Conservation (phyloP, 2,797 vertebrate species). For the Numenius phaeopus region DNA sequence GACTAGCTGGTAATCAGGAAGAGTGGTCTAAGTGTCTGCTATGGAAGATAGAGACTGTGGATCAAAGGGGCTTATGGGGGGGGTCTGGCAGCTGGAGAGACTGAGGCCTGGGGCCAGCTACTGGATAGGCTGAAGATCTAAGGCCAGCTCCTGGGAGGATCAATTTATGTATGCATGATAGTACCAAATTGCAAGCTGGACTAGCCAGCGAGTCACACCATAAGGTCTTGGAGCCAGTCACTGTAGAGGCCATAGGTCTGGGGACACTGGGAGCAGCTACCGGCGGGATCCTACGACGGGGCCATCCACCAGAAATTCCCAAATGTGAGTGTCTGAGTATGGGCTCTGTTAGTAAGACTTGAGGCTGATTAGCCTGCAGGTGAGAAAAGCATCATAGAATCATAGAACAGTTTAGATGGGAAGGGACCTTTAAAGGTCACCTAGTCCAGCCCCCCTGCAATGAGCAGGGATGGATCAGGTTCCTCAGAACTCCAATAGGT, state of each 20-base stretch:
- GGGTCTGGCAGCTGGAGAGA: neutral
- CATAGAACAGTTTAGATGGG: neutral
- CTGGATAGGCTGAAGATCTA: neutral
- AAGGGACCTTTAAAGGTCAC: neutral
- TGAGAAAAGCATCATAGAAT: neutral
- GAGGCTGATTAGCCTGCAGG: neutral
- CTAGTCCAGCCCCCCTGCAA: neutral
- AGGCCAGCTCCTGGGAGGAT: neutral
- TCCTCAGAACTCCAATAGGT: neutral
- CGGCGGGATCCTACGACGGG: neutral
- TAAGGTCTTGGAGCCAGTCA: neutral
- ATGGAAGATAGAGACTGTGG: neutral
- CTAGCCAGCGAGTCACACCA: rapidly evolving
- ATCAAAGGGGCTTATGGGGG: neutral
- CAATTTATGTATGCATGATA: neutral
- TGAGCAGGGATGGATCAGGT: neutral
- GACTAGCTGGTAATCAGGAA: neutral
- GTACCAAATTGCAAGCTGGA: neutral
- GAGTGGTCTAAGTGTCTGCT: neutral
- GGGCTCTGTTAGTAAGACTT: neutral
- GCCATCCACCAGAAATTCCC: neutral
- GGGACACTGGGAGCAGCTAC: neutral
- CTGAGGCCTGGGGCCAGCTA: neutral
- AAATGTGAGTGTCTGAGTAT: neutral
- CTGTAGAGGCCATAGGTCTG: neutral